Evolutionary conservation across 1,140 invertebrate species (phyloP).

Genomic region (Drosophila murphyi): DNA sequence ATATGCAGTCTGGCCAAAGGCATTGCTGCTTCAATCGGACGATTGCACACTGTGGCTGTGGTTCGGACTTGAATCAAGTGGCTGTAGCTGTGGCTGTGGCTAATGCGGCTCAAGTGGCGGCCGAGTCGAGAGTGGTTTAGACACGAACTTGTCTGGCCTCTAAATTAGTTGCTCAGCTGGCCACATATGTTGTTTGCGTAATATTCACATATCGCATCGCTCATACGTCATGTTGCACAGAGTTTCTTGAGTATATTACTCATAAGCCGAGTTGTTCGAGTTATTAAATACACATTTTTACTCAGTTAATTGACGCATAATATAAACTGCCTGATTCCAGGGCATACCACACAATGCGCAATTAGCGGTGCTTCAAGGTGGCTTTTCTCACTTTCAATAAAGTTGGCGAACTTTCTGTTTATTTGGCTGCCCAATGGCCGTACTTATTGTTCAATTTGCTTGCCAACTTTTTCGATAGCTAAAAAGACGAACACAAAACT

Average conservation of each 20-base stretch:
- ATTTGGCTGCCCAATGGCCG: constrained; percentile 37
- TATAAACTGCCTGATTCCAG: constrained; percentile 3
- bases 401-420: constrained; percentile 47
- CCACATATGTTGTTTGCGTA: constrained; percentile 42
- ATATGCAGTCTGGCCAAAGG: constrained; percentile 55
- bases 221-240: constrained; percentile 34
- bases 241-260: neutral
- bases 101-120: constrained; percentile 10
- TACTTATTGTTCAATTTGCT: constrained; percentile 55
- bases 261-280: constrained; percentile 2
- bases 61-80: constrained; percentile 38
- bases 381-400: constrained; percentile 29
- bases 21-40: constrained; percentile 30
- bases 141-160: constrained; percentile 14
- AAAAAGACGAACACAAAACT: constrained; percentile 44
- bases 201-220: constrained; percentile 3
- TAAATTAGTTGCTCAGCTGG: constrained; percentile 33
- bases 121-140: constrained; percentile 1
- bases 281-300: constrained; percentile 1
- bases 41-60: constrained; percentile 24
- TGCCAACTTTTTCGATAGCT: constrained; percentile 56
- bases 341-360: constrained; percentile 12
- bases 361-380: constrained; percentile 30
- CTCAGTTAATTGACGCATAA: neutral
- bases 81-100: constrained; percentile 9